phyloP scores from a whole-genome alignment of 1,140 invertebrate species.

The Penaeus chinensis region DNA sequence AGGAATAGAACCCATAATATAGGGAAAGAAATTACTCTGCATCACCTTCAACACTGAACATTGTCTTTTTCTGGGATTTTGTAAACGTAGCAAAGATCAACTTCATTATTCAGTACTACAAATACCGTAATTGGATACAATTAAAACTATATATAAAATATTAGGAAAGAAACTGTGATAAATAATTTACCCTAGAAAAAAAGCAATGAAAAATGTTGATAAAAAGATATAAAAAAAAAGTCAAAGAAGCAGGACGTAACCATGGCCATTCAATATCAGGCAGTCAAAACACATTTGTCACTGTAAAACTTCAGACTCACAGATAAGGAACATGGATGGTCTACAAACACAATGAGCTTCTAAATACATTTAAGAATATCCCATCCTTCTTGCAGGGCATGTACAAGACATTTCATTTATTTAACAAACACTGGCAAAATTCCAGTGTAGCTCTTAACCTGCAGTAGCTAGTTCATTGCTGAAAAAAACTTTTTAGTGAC shows the following conservation, averaged over 20 bases:
- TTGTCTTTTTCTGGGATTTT: slow-evolving; percentile 51
- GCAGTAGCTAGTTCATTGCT: too few species aligned
- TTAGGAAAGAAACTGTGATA: slow-evolving; percentile 52
- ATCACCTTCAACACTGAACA: slow-evolving; percentile 50
- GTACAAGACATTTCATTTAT: too few species aligned
- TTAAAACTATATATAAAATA: slow-evolving; percentile 61
- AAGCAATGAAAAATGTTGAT: neutral
- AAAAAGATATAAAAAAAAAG: slow-evolving; percentile 43
- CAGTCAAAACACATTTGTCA: too few species aligned
- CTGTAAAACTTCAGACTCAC: too few species aligned
- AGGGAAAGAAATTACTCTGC: slow-evolving; percentile 42
- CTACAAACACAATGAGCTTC: too few species aligned
- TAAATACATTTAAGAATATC: too few species aligned
- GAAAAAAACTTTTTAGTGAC: too few species aligned
- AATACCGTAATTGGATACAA: slow-evolving; percentile 53
- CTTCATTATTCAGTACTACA: slow-evolving; percentile 47
- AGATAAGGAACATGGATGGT: too few species aligned
- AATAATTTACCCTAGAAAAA: slow-evolving; percentile 50
- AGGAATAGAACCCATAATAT: slow-evolving; percentile 52
- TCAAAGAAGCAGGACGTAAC: slow-evolving; percentile 41
- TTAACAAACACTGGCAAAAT: too few species aligned
- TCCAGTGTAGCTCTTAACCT: too few species aligned
- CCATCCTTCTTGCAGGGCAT: too few species aligned
- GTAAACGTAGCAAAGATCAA: slow-evolving; percentile 59
- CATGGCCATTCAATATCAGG: slow-evolving; percentile 27